A percentile compares a stretch with the other conserved stretches of the same genome.
Conservation (phyloP, 1,140 invertebrate species). For the Sminthurides bifidus region DNA sequence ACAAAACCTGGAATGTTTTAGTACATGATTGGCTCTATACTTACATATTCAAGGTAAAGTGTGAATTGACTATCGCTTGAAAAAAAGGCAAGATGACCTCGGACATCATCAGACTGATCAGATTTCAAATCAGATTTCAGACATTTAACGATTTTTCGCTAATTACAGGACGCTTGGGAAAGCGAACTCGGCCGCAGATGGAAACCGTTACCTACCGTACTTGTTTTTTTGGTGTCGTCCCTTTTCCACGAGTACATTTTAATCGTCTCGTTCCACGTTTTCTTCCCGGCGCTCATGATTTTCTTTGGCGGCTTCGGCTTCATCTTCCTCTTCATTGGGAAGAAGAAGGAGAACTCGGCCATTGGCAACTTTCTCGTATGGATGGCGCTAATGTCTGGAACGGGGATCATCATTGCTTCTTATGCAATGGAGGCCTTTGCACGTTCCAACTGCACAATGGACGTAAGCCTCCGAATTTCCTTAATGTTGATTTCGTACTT, state of each 20-base stretch:
- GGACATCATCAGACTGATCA: background rate
- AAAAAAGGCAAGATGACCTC: too few relatives aligned
- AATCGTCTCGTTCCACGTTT: slow-evolving; percentile 61
- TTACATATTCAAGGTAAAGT: slow-evolving; percentile 71
- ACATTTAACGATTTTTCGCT: background rate
- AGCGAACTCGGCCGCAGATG: slow-evolving; percentile 17
- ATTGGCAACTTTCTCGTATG: slow-evolving; percentile 67
- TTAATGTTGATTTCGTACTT: too few relatives aligned
- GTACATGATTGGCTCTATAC: slow-evolving; percentile 90
- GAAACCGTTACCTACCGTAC: slow-evolving; percentile 37
- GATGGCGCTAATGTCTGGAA: slow-evolving; percentile 61
- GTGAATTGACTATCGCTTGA: background rate
- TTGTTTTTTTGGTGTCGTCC: slow-evolving; percentile 50
- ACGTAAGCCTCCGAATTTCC: background rate
- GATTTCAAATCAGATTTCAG: background rate
- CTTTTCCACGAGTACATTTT: slow-evolving; percentile 77
- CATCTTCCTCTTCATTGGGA: slow-evolving; percentile 45
- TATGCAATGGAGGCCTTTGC: slow-evolving; percentile 80
- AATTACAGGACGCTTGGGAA: slow-evolving; percentile 31
- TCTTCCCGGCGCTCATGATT: slow-evolving; percentile 71
- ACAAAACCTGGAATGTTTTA: slow-evolving; percentile 85
- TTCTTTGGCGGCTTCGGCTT: slow-evolving; percentile 51
- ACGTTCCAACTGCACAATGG: slow-evolving; percentile 57
- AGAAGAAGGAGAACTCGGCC: slow-evolving; percentile 40
- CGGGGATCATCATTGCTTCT: slow-evolving; percentile 57